Conservation (phyloP, 2,113 vertebrate species). For the Hystrix brachyura region DNA sequence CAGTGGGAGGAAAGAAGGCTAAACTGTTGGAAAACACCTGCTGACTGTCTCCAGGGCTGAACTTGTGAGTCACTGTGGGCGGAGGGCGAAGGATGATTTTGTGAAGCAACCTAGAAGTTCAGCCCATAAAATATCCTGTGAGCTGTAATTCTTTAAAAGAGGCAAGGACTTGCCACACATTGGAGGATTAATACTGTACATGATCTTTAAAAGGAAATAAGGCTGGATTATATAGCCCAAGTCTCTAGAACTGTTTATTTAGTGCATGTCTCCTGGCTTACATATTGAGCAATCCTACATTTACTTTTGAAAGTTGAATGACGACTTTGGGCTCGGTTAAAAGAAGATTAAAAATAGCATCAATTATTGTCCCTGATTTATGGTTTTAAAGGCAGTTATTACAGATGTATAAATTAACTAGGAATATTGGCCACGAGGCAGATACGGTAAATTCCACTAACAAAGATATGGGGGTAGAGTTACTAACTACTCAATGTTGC, state of each 20-base stretch:
- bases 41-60: neutral
- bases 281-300: neutral
- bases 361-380: constrained; percentile 39
- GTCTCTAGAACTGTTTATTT: neutral
- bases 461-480: neutral
- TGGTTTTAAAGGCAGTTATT: constrained; percentile 12
- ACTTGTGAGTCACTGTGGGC: neutral
- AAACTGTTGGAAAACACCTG: neutral
- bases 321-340: constrained; percentile 19
- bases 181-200: neutral
- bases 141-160: neutral
- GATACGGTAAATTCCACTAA: constrained; percentile 47
- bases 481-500: neutral
- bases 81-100: neutral
- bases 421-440: neutral
- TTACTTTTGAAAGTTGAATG: constrained; percentile 21
- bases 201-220: neutral
- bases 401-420: constrained; percentile 36
- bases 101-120: neutral
- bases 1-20: neutral
- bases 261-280: neutral
- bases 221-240: neutral
- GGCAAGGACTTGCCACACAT: neutral
- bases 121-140: neutral
- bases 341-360: constrained; percentile 13